Evolutionary conservation across 2,113 vertebrate genomes (phyloP).

Genomic region (Ploceus nigricollis): DNA sequence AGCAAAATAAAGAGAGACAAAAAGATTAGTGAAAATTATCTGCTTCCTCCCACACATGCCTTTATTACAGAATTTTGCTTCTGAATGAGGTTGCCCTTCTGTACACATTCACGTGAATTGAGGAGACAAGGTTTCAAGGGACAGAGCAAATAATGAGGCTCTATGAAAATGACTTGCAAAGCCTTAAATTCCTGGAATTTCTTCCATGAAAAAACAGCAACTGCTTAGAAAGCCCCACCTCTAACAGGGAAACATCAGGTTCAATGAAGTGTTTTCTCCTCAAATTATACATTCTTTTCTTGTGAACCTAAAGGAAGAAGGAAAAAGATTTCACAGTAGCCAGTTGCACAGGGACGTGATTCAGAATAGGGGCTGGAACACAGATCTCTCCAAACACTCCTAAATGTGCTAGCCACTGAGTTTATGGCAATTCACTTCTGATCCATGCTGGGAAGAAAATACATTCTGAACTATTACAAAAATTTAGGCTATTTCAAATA

Average conservation of each 20-base stretch:
- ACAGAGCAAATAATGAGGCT: background rate
- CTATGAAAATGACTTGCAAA: background rate
- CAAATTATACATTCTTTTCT: background rate
- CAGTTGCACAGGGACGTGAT: background rate
- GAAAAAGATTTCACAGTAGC: background rate
- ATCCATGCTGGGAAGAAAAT: conserved; percentile 26
- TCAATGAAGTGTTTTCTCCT: background rate
- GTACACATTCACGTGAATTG: background rate
- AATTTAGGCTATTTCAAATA: conserved; percentile 27
- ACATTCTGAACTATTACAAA: background rate
- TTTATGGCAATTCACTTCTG: background rate
- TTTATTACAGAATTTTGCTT: background rate
- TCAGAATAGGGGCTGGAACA: background rate
- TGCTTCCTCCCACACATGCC: background rate
- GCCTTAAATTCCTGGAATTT: background rate
- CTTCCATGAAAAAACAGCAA: background rate
- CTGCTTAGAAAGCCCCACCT: background rate
- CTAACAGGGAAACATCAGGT: background rate
- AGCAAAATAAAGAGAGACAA: background rate
- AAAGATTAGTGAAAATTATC: background rate
- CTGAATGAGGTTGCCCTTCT: background rate
- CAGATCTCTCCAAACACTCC: background rate
- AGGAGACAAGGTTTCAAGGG: background rate
- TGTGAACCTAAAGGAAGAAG: background rate
- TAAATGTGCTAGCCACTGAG: background rate